A percentile compares a stretch with the other conserved stretches of the same genome.
Evolutionary conservation across 2,888 invertebrate species (phyloP).

Genomic region (Loripinus fragilis): DNA sequence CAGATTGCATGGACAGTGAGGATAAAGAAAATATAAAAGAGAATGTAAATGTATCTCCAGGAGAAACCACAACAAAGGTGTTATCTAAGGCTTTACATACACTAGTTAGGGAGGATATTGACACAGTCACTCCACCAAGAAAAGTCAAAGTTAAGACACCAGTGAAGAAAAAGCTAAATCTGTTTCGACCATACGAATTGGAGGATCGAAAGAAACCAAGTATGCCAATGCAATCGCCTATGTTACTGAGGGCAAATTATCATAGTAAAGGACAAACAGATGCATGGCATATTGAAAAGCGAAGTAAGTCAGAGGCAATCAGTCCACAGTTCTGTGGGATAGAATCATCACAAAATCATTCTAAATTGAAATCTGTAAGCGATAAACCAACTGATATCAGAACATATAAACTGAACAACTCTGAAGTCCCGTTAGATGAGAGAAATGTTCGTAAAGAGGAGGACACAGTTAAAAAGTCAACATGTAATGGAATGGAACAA

Average conservation of each 20-base stretch:
- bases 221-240: conserved; percentile 45
- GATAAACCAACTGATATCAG: too few relatives aligned
- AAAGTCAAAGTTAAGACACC: conserved; percentile 13
- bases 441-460: too few relatives aligned
- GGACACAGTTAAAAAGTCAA: too few relatives aligned
- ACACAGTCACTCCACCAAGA: conserved; percentile 49
- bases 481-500: too few relatives aligned
- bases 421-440: too few relatives aligned
- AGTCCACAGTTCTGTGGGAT: too few relatives aligned
- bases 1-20: neutral
- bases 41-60: conserved; percentile 32
- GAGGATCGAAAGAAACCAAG: conserved; percentile 36
- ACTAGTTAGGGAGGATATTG: conserved; percentile 50
- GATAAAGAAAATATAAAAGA: conserved; percentile 19
- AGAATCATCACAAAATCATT: too few relatives aligned
- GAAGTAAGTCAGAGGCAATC: conserved; percentile 41
- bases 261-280: conserved; percentile 15
- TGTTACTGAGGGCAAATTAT: conserved; percentile 54
- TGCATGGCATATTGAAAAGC: conserved; percentile 51
- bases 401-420: too few relatives aligned
- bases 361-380: too few relatives aligned
- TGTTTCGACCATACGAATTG: conserved; percentile 57
- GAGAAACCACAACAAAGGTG: conserved; percentile 46
- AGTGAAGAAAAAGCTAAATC: conserved; percentile 37
- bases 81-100: conserved; percentile 53